These are phyloP conservation scores for Gadopsis bispinosus DNA, from an alignment of 2,797 vertebrate species.

Conservation along the genomic window DNA sequence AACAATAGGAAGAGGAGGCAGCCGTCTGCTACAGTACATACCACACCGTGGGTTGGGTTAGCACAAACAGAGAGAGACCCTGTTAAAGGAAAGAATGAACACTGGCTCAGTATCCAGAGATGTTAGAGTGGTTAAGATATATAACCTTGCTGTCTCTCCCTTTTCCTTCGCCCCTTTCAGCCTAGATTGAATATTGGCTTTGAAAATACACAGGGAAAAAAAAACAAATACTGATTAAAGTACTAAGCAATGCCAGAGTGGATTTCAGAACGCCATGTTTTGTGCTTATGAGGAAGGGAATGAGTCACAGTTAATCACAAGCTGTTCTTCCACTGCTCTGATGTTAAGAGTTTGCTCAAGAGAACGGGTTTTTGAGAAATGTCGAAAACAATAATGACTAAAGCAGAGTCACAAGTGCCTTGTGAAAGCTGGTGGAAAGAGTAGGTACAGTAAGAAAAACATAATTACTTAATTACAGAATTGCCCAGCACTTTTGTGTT, in stretches of 20 bases:
- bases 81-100: slow-evolving; percentile 37
- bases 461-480: background rate
- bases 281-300: slow-evolving; percentile 65
- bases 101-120: slow-evolving; percentile 35
- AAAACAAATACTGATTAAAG: slow-evolving; percentile 40
- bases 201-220: slow-evolving; percentile 31
- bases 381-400: slow-evolving; percentile 40
- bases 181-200: slow-evolving; percentile 43
- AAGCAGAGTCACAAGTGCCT: slow-evolving; percentile 25
- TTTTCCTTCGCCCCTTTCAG: slow-evolving; percentile 36
- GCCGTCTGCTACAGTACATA: slow-evolving; percentile 52
- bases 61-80: slow-evolving; percentile 43
- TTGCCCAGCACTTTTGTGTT: background rate
- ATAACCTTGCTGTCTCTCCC: slow-evolving; percentile 27
- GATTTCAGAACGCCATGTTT: slow-evolving; percentile 60
- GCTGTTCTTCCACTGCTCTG: slow-evolving; percentile 68
- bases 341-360: slow-evolving; percentile 43
- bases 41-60: slow-evolving; percentile 48
- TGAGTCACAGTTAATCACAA: slow-evolving; percentile 75
- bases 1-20: slow-evolving; percentile 53
- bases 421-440: slow-evolving; percentile 13
- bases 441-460: background rate
- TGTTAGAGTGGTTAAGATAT: slow-evolving; percentile 24
- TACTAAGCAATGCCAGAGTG: slow-evolving; percentile 48
- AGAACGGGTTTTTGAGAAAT: slow-evolving; percentile 29